Evolutionary conservation across 2,113 vertebrate species (phyloP).

Genomic region (Thamnophis sirtalis): DNA sequence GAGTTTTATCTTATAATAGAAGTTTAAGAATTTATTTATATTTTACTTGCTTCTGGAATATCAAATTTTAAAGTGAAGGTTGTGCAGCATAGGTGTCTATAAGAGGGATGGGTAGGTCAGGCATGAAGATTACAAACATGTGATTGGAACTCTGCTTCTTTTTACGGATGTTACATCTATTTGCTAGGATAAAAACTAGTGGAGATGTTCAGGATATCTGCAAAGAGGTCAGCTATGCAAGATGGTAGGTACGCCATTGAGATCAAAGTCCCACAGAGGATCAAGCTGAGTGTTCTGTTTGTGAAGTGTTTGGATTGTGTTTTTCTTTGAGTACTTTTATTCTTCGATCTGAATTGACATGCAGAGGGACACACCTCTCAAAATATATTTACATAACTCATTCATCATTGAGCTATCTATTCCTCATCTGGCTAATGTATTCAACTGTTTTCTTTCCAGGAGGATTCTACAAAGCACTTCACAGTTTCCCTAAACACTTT

Average conservation of each 20-base stretch:
- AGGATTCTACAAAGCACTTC: not conserved
- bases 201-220: not conserved
- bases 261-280: not conserved
- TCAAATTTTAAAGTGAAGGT: not conserved
- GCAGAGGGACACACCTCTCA: not conserved
- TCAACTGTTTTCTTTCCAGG: not conserved
- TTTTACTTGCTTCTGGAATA: not conserved
- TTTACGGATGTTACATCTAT: not conserved
- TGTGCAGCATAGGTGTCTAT: not conserved
- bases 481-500: not conserved
- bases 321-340: not conserved
- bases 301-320: not conserved
- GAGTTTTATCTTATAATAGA: not conserved
- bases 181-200: not conserved
- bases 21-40: not conserved
- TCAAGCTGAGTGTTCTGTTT: not conserved
- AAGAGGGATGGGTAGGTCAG: not conserved
- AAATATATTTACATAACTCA: not conserved
- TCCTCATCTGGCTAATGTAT: not conserved
- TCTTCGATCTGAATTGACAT: not conserved
- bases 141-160: not conserved
- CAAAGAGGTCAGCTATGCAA: not conserved
- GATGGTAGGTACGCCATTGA: not conserved
- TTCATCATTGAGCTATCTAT: not conserved
- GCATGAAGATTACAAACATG: not conserved